phyloP scores from a whole-genome alignment of 2,888 invertebrate species.

The Ptychoptera albimana region DNA sequence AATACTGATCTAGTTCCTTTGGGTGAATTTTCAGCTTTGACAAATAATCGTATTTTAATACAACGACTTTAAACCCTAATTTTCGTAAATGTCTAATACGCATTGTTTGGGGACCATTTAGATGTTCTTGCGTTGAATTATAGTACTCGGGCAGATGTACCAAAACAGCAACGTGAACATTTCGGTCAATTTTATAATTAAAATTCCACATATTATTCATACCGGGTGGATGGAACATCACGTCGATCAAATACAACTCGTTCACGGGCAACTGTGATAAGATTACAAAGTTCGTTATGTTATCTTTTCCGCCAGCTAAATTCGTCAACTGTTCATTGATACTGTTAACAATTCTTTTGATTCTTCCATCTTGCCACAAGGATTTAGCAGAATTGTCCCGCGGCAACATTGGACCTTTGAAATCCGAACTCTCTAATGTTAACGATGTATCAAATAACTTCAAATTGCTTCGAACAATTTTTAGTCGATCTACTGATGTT shows the following conservation, averaged over 20 bases:
- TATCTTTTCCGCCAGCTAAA: constrained; percentile 32
- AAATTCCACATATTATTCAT: constrained; percentile 31
- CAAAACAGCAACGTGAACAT: constrained; percentile 38
- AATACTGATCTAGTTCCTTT: constrained; percentile 34
- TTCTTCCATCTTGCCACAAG: constrained; percentile 36
- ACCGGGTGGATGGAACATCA: constrained; percentile 37
- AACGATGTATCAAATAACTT: constrained; percentile 46
- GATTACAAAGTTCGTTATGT: constrained; percentile 34
- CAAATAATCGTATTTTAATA: constrained; percentile 37
- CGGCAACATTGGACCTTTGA: constrained; percentile 39
- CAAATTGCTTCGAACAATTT: constrained; percentile 35
- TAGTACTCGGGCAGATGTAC: constrained; percentile 50
- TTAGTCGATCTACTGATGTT: constrained; percentile 27
- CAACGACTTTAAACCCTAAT: constrained; percentile 45
- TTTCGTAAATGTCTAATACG: constrained; percentile 42
- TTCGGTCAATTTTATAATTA: constrained; percentile 29
- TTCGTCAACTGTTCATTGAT: constrained; percentile 30
- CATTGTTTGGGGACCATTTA: constrained; percentile 48
- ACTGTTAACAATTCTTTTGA: constrained; percentile 34
- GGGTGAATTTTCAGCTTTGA: constrained; percentile 35
- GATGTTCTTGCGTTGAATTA: constrained; percentile 35
- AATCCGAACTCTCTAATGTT: constrained; percentile 42
- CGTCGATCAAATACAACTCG: constrained; percentile 42
- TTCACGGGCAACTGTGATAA: constrained; percentile 38
- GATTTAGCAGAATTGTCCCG: constrained; percentile 35